Evolutionary conservation across 1,140 invertebrate genomes (phyloP), one percentile per base, ranked within the genome.

Genomic region (Eumaeus atala): DNA sequence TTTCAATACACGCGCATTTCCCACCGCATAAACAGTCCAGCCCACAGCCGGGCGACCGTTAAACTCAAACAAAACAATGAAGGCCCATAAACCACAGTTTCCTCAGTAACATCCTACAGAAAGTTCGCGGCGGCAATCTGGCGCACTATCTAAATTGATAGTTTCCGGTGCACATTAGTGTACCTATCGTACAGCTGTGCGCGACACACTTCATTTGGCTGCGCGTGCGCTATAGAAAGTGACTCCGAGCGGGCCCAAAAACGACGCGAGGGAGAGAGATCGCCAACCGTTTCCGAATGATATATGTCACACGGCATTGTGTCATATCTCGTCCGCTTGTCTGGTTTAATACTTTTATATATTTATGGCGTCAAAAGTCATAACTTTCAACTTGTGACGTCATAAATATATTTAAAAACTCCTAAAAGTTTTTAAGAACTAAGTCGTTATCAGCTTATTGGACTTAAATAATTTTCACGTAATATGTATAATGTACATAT

Each of bases 81-180:
- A 78, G 64, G 67, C 72, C 21, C 77, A 68, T 86, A 86, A 86
- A 86, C 83, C 83, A 78, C 68, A 54, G 72, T 67, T 81, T 86
- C 79, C 83, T 82, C 69, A 70, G 78, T 77, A 69, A 67, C 80
- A 76, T 83, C 78, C 83, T 81, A 81, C 78, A 73, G 73, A 66
- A 74, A 73, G 74, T 73, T 70, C 67, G 76, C 74, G 70, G 78
- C 82, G 80, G 21, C 21, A 28, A 84, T 79, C 76, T 77, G 71
- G 70, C 72, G 72, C 77, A 75, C 75, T 82, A 82, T 82, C 78
- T 77, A 66, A 84, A 86, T 86, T 86, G 79, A 84, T 86, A 72
- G 77, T 74, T 86, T 86, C 83, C 83, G 83, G 80, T 58, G 76
- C 62, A 74, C 74, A 77, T 83, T 85, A 73, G 70, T 73, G 72